Evolutionary conservation across 2,797 vertebrate genomes (phyloP), one percentile per base, ranked within the genome.

Genomic region (Gastrophryne carolinensis): DNA sequence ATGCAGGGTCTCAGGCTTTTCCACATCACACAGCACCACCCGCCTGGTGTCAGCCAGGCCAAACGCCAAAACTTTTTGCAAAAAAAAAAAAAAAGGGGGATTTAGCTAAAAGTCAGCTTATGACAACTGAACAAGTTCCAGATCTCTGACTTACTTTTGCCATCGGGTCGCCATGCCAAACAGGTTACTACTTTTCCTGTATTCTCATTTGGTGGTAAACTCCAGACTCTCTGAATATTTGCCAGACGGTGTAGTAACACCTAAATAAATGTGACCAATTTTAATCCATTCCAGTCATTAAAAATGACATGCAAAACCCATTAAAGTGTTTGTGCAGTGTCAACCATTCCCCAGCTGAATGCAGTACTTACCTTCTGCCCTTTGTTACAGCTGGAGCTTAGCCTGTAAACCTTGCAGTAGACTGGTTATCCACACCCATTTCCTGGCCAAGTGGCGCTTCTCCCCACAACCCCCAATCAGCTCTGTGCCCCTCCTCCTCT

Each of bases 71-170:
- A 99, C 98, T 99, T 66, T 82, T 11, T 61, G 79, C 26, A 30
- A 60, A 5, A 2, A 69, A n/a, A 13, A 35, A 79, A 72, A 78
- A n/a, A n/a, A n/a, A n/a, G n/a, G n/a, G n/a, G n/a, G n/a, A n/a
- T n/a, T n/a, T n/a, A n/a, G n/a, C n/a, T n/a, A n/a, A n/a, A n/a
- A n/a, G n/a, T n/a, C n/a, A n/a, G n/a, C n/a, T n/a, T n/a, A n/a
- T n/a, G n/a, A n/a, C n/a, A n/a, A n/a, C n/a, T n/a, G n/a, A n/a
- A n/a, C n/a, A n/a, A n/a, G n/a, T n/a, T n/a, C n/a, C n/a, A n/a
- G n/a, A n/a, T n/a, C n/a, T n/a, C n/a, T n/a, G n/a, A n/a, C 7
- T 93, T 92, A 98, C 98, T 95, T 94, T 98, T 98, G 82, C 97
- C 96, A 90, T 99, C 98, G 49, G 98, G 98, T 88, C 98, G 92